Evolutionary conservation across 2,888 invertebrate genomes (phyloP).

Genomic region (Adelognathus sp.): DNA sequence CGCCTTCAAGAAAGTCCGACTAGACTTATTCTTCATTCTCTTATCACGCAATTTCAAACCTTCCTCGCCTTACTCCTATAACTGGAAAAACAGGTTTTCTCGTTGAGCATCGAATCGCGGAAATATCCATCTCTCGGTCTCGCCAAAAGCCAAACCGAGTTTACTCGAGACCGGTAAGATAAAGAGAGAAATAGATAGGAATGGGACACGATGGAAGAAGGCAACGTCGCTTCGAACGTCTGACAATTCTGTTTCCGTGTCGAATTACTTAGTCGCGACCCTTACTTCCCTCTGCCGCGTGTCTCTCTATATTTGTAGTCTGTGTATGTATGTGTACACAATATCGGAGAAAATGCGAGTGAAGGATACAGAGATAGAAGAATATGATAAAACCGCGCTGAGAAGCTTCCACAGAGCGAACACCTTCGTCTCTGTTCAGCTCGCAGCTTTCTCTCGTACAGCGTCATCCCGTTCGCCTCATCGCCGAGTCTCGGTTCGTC

Average conservation of each 20-base stretch:
- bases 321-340: neutral
- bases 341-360: constrained; percentile 1
- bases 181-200: neutral
- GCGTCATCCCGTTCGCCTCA: neutral
- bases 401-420: neutral
- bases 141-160: constrained; percentile 45
- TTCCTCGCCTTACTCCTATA: no score
- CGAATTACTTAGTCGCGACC: constrained; percentile 70
- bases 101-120: constrained; percentile 28
- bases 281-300: constrained; percentile 49
- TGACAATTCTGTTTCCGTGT: constrained; percentile 70
- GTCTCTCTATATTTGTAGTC: constrained; percentile 4
- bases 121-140: constrained; percentile 40
- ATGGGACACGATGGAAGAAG: constrained; percentile 21
- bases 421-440: neutral
- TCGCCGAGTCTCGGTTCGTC: neutral
- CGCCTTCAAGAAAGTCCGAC: no score
- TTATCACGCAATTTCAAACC: no score
- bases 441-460: neutral
- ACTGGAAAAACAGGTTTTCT: no score
- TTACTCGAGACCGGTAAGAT: constrained; percentile 32
- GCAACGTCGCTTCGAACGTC: constrained; percentile 47
- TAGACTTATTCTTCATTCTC: no score
- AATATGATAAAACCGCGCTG: constrained; percentile 11
- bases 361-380: constrained; percentile 1